Percentiles rank a stretch among this genome's conserved stretches.
These are phyloP conservation scores for Gadopsis marmoratus DNA, from an alignment of 2,797 vertebrate genomes.

Conservation along the genomic window DNA sequence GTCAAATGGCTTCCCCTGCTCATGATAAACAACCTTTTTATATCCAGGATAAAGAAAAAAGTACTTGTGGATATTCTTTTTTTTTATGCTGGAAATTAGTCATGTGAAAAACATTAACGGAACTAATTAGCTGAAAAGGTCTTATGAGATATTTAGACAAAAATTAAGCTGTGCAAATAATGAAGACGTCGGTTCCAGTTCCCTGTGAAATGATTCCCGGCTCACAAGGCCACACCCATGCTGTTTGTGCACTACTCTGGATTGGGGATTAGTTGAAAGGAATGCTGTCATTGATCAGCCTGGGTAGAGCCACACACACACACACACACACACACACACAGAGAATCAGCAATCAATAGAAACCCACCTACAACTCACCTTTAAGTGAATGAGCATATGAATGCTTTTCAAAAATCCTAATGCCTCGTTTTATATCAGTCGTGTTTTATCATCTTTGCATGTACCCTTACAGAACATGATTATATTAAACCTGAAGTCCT, in stretches of 20 bases:
- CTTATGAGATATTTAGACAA: constrained; percentile 39
- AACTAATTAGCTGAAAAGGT: constrained; percentile 59
- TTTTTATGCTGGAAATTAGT: constrained; percentile 13
- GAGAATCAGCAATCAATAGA: constrained; percentile 12
- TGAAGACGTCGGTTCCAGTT: constrained; percentile 44
- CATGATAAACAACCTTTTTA: constrained; percentile 1
- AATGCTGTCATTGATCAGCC: constrained; percentile 32
- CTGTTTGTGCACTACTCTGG: constrained; percentile 25
- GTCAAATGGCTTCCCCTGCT: constrained; percentile 19
- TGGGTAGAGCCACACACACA: background rate
- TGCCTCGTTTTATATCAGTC: background rate
- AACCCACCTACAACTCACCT: constrained; percentile 1
- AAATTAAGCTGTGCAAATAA: constrained; percentile 51
- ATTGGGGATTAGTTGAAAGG: constrained; percentile 47
- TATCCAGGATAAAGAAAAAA: constrained; percentile 11
- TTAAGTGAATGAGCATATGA: constrained; percentile 16
- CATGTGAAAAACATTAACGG: constrained; percentile 34
- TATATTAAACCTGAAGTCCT: constrained; percentile 5
- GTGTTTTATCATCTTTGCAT: background rate
- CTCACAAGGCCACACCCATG: constrained; percentile 36
- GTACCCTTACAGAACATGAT: background rate
- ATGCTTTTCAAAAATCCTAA: background rate
- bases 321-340: background rate
- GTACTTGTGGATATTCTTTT: background rate
- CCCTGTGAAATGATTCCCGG: constrained; percentile 24